Evolutionary conservation across 1,140 invertebrate species (phyloP).

Genomic region (Diplogasteroides magnus): DNA sequence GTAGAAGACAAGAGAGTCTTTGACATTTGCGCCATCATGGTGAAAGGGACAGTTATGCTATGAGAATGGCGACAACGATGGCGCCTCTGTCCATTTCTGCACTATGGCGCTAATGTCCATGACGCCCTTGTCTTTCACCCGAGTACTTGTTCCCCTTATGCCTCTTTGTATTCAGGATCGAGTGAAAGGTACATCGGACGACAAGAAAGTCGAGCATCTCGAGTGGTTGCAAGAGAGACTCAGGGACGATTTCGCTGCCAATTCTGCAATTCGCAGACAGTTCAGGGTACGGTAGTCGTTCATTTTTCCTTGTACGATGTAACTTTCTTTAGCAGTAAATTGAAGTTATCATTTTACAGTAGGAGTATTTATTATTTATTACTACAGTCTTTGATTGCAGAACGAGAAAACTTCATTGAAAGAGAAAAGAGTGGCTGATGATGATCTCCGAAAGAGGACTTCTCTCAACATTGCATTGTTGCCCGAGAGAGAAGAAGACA

Average conservation of each 20-base stretch:
- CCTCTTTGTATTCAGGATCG: constrained; percentile 32
- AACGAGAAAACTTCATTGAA: constrained; percentile 45
- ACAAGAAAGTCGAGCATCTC: constrained; percentile 40
- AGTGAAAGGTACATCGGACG: constrained; percentile 38
- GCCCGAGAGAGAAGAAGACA: constrained; percentile 46
- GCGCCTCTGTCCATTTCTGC: no score
- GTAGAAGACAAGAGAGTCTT: no score
- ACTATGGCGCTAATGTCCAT: neutral
- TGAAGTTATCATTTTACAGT: constrained; percentile 1
- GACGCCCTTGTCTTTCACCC: neutral
- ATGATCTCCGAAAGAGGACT: constrained; percentile 31
- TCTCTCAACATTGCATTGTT: constrained; percentile 40
- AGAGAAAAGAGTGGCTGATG: constrained; percentile 36
- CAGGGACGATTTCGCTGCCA: constrained; percentile 49
- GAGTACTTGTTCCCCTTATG: neutral
- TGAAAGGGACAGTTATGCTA: no score
- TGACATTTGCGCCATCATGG: constrained; percentile 9
- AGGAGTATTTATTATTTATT: neutral
- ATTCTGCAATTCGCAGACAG: constrained; percentile 36
- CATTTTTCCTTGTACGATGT: neutral
- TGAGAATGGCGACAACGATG: no score
- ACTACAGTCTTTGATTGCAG: constrained; percentile 30
- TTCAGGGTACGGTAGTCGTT: constrained; percentile 35
- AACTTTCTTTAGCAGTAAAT: neutral
- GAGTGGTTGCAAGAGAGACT: constrained; percentile 48